Percentiles rank a stretch among this genome's conserved stretches.
phyloP scores from a whole-genome alignment of 2,888 invertebrate genomes.

The Ornithoptera alexandrae region DNA sequence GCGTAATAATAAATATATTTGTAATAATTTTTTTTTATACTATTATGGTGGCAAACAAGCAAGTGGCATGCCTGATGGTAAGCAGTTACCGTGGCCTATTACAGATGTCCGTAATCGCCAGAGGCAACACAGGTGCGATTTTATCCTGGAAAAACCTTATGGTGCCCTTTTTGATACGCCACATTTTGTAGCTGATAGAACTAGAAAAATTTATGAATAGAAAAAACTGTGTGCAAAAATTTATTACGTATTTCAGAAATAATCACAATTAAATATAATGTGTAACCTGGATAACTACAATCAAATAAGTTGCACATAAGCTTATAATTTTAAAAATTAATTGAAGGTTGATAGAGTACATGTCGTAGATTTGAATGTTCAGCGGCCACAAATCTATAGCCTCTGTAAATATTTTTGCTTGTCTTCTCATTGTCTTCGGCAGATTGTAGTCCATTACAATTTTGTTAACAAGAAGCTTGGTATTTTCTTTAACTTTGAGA shows the following conservation, averaged over 20 bases:
- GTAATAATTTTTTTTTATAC: too few species aligned
- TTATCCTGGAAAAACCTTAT: too few species aligned
- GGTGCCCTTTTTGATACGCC: too few species aligned
- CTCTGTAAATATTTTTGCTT: constrained; percentile 64
- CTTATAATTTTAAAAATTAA: constrained; percentile 63
- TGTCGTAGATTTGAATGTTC: constrained; percentile 47
- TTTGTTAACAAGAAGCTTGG: constrained; percentile 56
- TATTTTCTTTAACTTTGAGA: constrained; percentile 45
- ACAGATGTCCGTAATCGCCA: too few species aligned
- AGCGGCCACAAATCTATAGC: constrained; percentile 56
- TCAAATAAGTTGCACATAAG: constrained; percentile 62
- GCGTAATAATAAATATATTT: background rate
- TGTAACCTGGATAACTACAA: constrained; percentile 62
- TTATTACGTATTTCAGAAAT: background rate
- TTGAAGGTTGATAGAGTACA: constrained; percentile 61
- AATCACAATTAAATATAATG: constrained; percentile 39
- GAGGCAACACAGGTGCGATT: too few species aligned
- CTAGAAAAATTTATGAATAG: too few species aligned
- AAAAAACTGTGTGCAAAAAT: background rate
- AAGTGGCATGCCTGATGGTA: too few species aligned
- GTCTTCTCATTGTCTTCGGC: constrained; percentile 52
- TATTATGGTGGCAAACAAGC: too few species aligned
- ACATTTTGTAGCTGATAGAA: too few species aligned
- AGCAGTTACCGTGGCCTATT: too few species aligned
- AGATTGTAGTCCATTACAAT: constrained; percentile 62